Evolutionary conservation across 1,140 invertebrate genomes (phyloP), one percentile per base, ranked within the genome.

Genomic region (Atta colombica): DNA sequence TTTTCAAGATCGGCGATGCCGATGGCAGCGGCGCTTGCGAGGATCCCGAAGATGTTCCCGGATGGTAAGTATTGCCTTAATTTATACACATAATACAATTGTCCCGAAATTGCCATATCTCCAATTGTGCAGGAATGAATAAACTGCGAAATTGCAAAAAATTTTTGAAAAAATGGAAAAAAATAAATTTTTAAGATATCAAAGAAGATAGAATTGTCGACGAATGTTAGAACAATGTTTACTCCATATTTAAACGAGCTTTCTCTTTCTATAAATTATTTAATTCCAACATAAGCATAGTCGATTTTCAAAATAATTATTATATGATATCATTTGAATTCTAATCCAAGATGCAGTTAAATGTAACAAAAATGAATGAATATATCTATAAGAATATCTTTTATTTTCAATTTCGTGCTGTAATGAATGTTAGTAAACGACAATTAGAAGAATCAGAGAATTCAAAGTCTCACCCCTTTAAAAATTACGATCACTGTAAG

Each of bases 1-100:
- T 99, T 16, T 99, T 99, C 97, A 99, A 99, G 95, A 99, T 99
- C 94, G 98, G 98, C 69, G 97, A 98, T 91, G 94, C 97, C 90
- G 98, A 98, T 85, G 98, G 98, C 90, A 97, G 97, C 86, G 98
- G 98, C 85, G 98, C 98, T 96, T 99, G 98, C 95, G 98, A 98
- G 95, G 98, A 98, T 93, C 98, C 98, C 85, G 98, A 98, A 96
- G 98, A 98, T 95, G 98, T 99, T 96, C 97, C 97, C 94, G 98
- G 98, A 97, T 99, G 98, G 98, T 99, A 96, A 98, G 98, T 96
- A 60, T 7, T 8, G 2, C 18, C 53, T 75, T 35, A 35, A 35
- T 35, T 35, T 45, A 45, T 10, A 45, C 2, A 10, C 39, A 16
- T 53, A 25, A 4, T 65, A 68, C 6, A 21, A 72, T 85, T n/a